These are phyloP conservation scores for Amyelois transitella DNA, from an alignment of 1,140 invertebrate species.

Conservation along the genomic window DNA sequence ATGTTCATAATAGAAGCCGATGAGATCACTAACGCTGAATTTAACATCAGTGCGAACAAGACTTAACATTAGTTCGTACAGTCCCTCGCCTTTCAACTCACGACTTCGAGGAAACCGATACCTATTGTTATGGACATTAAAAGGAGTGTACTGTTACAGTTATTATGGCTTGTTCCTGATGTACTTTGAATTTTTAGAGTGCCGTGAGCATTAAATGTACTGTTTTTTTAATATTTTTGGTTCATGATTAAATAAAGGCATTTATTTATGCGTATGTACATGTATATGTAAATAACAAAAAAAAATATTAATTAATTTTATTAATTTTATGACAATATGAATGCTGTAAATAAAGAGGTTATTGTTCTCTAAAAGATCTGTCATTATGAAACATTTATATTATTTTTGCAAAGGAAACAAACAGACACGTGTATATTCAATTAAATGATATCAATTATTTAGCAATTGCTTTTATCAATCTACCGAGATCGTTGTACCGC, in stretches of 20 bases:
- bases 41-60: constrained; percentile 45
- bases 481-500: constrained; percentile 1
- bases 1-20: constrained; percentile 31
- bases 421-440: background rate
- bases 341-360: too few relatives aligned
- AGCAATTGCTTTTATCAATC: constrained; percentile 15
- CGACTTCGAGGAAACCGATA: constrained; percentile 58
- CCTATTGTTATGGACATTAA: constrained; percentile 66
- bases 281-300: too few relatives aligned
- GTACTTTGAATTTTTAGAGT: constrained; percentile 59
- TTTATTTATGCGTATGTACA: too few relatives aligned
- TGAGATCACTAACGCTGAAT: constrained; percentile 69
- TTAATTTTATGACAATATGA: too few relatives aligned
- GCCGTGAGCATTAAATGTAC: too few relatives aligned
- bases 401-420: constrained; percentile 1
- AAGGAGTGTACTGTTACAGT: constrained; percentile 58
- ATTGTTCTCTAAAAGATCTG: background rate
- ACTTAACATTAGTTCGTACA: too few relatives aligned
- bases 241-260: too few relatives aligned
- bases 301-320: too few relatives aligned
- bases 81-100: constrained; percentile 37
- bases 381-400: constrained; percentile 1
- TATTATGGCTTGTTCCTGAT: constrained; percentile 56
- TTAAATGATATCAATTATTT: constrained; percentile 8
- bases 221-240: too few relatives aligned